Evolutionary conservation across 2,113 vertebrate species (phyloP).

Genomic region (Chauna torquata): DNA sequence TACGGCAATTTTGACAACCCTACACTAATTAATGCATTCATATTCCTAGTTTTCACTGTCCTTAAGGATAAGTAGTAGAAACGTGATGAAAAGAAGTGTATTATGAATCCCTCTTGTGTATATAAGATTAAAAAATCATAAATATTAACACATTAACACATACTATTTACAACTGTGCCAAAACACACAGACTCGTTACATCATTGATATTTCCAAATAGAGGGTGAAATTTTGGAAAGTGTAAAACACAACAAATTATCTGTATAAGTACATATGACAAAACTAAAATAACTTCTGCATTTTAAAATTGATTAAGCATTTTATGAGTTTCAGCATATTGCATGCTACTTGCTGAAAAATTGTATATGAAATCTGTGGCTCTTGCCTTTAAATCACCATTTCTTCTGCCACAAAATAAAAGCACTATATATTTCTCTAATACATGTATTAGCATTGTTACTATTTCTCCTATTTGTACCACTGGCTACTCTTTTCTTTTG

Average conservation of each 20-base stretch:
- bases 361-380: not conserved
- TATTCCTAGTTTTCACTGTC: not conserved
- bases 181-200: conserved; percentile 55
- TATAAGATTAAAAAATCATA: conserved; percentile 54
- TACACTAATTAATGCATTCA: not conserved
- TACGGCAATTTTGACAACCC: not conserved
- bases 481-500: not conserved
- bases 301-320: conserved; percentile 51
- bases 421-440: not conserved
- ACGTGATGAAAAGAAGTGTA: not conserved
- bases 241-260: conserved; percentile 59
- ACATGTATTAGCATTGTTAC: not conserved
- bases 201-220: conserved; percentile 58
- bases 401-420: conserved; percentile 21
- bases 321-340: conserved; percentile 32
- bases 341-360: conserved; percentile 13
- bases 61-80: conserved; percentile 18
- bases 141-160: conserved; percentile 63
- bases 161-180: conserved; percentile 54
- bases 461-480: not conserved
- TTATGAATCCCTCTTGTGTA: conserved; percentile 9
- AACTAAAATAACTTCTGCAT: conserved; percentile 38
- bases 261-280: conserved; percentile 39
- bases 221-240: conserved; percentile 46
- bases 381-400: not conserved